Evolutionary conservation across 2,797 vertebrate species (phyloP).

Genomic region (Psittacula derbiana): DNA sequence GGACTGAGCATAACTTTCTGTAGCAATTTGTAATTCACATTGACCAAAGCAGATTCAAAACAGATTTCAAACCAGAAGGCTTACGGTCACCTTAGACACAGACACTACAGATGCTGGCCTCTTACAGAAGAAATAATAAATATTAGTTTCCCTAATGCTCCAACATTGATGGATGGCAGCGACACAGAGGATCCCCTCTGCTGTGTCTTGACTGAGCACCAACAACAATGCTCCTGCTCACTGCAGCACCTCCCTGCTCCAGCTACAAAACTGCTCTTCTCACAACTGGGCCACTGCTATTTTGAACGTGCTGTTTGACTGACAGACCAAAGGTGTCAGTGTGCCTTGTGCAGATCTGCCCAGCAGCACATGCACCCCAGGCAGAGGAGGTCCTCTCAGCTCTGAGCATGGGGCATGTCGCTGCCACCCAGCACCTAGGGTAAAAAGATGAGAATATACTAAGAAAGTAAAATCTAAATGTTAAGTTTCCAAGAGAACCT

Average conservation of each 20-base stretch:
- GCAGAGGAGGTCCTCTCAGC: background rate
- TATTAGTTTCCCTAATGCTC: background rate
- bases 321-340: background rate
- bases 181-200: background rate
- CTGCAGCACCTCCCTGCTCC: background rate
- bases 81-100: background rate
- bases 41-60: background rate
- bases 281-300: background rate
- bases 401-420: rapidly evolving
- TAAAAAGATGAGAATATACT: background rate
- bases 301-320: background rate
- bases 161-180: background rate
- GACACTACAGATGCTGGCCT: background rate
- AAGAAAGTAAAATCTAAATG: background rate
- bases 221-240: background rate
- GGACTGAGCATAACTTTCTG: background rate
- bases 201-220: background rate
- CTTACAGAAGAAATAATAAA: background rate
- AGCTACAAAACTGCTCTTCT: background rate
- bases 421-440: background rate
- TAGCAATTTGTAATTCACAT: background rate
- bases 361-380: background rate
- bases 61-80: background rate
- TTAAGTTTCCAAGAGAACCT: background rate
- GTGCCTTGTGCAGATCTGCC: background rate